Conservation (phyloP, 2,113 vertebrate genomes). For the Brachionichthys hirsutus region DNA sequence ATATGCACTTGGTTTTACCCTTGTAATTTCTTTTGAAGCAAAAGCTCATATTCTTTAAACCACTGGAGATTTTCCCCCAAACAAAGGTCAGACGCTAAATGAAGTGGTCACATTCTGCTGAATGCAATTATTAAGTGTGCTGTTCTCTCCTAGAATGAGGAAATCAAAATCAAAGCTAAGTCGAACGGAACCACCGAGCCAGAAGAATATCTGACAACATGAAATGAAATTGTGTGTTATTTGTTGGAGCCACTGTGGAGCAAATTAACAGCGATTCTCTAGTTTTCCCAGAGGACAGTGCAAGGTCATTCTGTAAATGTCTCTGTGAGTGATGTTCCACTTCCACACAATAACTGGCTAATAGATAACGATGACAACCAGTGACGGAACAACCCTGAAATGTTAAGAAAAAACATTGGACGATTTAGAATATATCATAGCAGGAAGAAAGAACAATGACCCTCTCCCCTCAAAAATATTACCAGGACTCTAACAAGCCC, state of each 20-base stretch:
- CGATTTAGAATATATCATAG: constrained; percentile 56
- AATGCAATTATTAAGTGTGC: constrained; percentile 52
- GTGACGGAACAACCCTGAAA: constrained; percentile 29
- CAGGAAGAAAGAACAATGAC: neutral
- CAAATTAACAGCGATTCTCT: constrained; percentile 47
- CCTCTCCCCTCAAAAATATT: too few relatives aligned
- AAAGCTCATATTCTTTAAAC: constrained; percentile 17
- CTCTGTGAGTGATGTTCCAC: constrained; percentile 43
- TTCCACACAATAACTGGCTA: constrained; percentile 32
- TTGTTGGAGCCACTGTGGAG: constrained; percentile 38
- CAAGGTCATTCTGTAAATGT: constrained; percentile 45
- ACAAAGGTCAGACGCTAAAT: constrained; percentile 55
- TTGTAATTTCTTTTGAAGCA: neutral
- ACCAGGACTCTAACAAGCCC: neutral
- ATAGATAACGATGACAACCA: constrained; percentile 39
- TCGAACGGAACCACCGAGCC: constrained; percentile 36
- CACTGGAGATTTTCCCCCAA: constrained; percentile 24
- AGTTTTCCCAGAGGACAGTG: constrained; percentile 33
- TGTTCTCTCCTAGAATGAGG: constrained; percentile 38
- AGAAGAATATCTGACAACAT: constrained; percentile 36
- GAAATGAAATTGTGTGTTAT: constrained; percentile 55
- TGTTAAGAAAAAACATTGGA: constrained; percentile 37
- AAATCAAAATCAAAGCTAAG: constrained; percentile 61
- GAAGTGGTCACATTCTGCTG: constrained; percentile 41
- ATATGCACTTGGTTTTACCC: neutral